Evolutionary conservation across 2,888 invertebrate species (phyloP).

Genomic region (Neoitamus cyanurus): DNA sequence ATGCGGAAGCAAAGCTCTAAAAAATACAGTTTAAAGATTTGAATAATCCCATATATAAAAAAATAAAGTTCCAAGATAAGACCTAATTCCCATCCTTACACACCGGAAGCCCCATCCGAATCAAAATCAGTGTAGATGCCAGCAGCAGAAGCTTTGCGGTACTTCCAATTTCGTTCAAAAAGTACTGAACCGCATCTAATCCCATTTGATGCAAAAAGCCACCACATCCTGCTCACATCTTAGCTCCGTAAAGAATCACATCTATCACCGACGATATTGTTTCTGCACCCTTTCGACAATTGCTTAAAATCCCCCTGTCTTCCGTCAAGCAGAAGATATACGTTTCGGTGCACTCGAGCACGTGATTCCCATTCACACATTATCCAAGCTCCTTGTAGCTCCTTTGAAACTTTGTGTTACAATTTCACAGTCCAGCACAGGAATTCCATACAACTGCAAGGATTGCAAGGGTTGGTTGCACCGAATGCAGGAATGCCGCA

Average conservation of each 20-base stretch:
- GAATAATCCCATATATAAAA: neutral
- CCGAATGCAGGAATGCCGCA: neutral
- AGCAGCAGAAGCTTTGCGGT: neutral
- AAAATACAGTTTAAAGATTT: neutral
- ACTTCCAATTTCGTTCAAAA: neutral
- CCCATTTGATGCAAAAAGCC: constrained; percentile 2
- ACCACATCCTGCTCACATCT: neutral
- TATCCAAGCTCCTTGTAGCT: neutral
- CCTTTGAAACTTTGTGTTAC: constrained; percentile 7
- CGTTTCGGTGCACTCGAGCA: constrained; percentile 30
- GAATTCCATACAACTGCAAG: neutral
- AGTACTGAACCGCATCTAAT: neutral
- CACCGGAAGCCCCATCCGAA: neutral
- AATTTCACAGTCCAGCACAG: neutral
- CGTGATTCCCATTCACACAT: constrained; percentile 38
- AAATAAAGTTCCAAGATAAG: neutral
- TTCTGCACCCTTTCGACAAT: constrained; percentile 26
- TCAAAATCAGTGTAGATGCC: neutral
- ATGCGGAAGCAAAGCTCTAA: neutral
- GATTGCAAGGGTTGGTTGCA: neutral
- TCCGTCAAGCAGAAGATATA: neutral
- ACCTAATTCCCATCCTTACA: neutral
- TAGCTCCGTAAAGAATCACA: constrained; percentile 3
- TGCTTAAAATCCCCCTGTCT: constrained; percentile 2
- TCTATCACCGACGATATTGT: constrained; percentile 24